Evolutionary conservation across 2,888 invertebrate genomes (phyloP).

Genomic region (Acanthosoma haemorrhoidale): DNA sequence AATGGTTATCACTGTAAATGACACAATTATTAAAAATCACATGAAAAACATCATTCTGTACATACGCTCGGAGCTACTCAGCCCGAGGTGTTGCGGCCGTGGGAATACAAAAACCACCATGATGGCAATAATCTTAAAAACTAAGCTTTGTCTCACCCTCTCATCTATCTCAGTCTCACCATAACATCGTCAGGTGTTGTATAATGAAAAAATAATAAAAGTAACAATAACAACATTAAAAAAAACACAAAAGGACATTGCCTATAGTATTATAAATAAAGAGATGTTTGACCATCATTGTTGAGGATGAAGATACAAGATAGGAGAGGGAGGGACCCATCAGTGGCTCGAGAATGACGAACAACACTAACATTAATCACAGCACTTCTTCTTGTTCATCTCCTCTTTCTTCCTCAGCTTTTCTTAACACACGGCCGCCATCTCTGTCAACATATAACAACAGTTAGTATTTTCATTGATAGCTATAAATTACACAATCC

Average conservation of each 20-base stretch:
- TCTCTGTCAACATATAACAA: constrained; percentile 3
- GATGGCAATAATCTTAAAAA: constrained; percentile 12
- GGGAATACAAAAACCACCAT: constrained; percentile 15
- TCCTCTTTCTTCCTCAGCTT: constrained; percentile 17
- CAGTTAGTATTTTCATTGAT: too few species aligned
- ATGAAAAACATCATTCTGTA: constrained; percentile 28
- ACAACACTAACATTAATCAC: constrained; percentile 27
- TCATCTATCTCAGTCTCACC: constrained; percentile 8
- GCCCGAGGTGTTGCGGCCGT: constrained; percentile 18
- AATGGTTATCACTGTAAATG: constrained; percentile 25
- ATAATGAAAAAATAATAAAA: neutral
- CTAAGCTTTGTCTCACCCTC: constrained; percentile 10
- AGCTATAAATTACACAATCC: too few species aligned
- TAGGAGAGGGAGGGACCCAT: constrained; percentile 4
- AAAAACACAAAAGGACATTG: constrained; percentile 6
- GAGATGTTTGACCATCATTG: neutral
- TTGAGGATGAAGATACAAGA: neutral
- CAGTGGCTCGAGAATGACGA: constrained; percentile 1
- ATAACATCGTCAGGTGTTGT: constrained; percentile 1
- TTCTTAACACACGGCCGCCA: constrained; percentile 29
- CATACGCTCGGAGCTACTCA: constrained; percentile 17
- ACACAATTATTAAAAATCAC: constrained; percentile 29
- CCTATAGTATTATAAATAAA: neutral
- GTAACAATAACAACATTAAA: constrained; percentile 8
- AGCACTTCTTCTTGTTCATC: constrained; percentile 21